Percentiles rank a stretch among this genome's conserved stretches.
Conservation (phyloP, 1,140 invertebrate genomes). For the Scaptomyza montana region DNA sequence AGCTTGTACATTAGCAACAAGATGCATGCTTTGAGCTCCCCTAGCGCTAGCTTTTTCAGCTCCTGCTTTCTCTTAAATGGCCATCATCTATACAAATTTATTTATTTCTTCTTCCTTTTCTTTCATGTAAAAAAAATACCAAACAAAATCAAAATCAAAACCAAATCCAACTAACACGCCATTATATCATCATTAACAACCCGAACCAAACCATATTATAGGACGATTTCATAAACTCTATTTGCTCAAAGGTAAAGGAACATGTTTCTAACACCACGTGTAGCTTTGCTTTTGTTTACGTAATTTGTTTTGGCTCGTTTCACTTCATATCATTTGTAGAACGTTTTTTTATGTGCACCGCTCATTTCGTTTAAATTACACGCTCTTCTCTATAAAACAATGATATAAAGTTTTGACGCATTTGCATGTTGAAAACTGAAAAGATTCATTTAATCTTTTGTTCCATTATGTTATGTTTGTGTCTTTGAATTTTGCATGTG, state of each 20-base stretch:
- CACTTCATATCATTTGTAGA: conserved; percentile 18
- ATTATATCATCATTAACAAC: conserved; percentile 77
- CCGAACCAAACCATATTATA: conserved; percentile 74
- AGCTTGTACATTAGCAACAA: conserved; percentile 74
- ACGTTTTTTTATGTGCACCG: conserved; percentile 3
- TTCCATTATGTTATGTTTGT: conserved; percentile 29
- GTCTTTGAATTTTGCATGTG: conserved; percentile 50
- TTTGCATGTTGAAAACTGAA: conserved; percentile 8
- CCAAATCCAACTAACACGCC: conserved; percentile 64
- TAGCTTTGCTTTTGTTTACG: conserved; percentile 56
- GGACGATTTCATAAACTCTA: conserved; percentile 89
- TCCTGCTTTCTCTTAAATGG: conserved; percentile 37
- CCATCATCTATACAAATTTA: conserved; percentile 71
- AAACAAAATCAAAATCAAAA: conserved; percentile 34
- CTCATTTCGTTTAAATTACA: conserved; percentile 21
- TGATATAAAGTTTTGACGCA: not conserved
- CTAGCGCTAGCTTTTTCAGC: conserved; percentile 60
- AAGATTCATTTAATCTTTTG: not conserved
- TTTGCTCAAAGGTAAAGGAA: conserved; percentile 88
- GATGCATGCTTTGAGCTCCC: conserved; percentile 73
- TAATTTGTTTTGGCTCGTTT: conserved; percentile 50
- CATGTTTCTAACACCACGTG: conserved; percentile 67
- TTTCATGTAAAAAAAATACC: conserved; percentile 69
- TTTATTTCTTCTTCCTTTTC: conserved; percentile 78
- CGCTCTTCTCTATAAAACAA: not conserved